phyloP scores from a whole-genome alignment of 2,113 vertebrate species.

The Pseudolaguvia tuberculata region DNA sequence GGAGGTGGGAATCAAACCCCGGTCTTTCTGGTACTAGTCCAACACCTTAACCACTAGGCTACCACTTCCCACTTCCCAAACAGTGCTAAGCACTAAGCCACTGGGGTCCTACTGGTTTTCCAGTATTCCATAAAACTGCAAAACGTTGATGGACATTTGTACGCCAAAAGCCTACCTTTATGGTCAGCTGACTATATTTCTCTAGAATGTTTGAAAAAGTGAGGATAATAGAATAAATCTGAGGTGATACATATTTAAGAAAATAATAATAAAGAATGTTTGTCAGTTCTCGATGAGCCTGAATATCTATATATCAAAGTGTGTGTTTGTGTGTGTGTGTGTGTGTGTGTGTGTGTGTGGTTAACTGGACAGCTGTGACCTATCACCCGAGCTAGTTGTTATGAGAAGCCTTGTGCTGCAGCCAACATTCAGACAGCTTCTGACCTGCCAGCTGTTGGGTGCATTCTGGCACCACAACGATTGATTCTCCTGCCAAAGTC shows the following conservation, averaged over 20 bases:
- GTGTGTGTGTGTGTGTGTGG: constrained; percentile 6
- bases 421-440: constrained; percentile 16
- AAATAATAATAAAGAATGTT: too few relatives aligned
- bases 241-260: too few relatives aligned
- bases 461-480: not conserved
- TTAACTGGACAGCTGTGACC: constrained; percentile 30
- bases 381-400: constrained; percentile 21
- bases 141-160: not conserved
- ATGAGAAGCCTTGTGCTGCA: not conserved
- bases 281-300: too few relatives aligned
- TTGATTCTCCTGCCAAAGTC: not conserved
- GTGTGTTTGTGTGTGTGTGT: not conserved
- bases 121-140: constrained; percentile 1
- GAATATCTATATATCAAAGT: too few relatives aligned
- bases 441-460: constrained; percentile 20
- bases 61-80: too few relatives aligned
- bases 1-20: too few relatives aligned
- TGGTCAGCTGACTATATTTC: not conserved
- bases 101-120: too few relatives aligned
- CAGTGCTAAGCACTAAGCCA: too few relatives aligned
- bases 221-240: too few relatives aligned
- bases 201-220: not conserved
- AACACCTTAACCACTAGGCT: too few relatives aligned
- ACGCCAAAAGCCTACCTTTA: not conserved
- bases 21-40: too few relatives aligned